Evolutionary conservation across 64 coral and sea anemone species (phyloP).

Genomic region (Montipora sp.): DNA sequence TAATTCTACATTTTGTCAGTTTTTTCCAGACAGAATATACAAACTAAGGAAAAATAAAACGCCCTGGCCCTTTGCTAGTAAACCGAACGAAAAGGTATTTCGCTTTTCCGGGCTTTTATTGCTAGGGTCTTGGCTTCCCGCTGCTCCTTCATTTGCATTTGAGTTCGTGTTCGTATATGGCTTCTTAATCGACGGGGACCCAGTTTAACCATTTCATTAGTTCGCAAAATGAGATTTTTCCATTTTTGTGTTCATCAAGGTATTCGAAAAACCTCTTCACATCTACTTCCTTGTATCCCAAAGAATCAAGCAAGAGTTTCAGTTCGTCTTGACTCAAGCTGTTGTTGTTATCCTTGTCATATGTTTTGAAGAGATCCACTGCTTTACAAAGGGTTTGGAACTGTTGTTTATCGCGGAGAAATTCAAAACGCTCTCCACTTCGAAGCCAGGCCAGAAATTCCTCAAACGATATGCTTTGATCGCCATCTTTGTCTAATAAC

Average conservation of each 20-base stretch:
- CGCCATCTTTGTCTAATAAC: slow-evolving; percentile 63
- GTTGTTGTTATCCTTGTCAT: slow-evolving; percentile 43
- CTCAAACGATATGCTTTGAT: slow-evolving; percentile 52
- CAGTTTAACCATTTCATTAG: slow-evolving; percentile 64
- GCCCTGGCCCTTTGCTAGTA: no score
- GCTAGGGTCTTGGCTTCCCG: background rate
- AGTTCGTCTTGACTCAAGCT: slow-evolving; percentile 40
- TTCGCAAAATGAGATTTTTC: slow-evolving; percentile 61
- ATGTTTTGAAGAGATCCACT: slow-evolving; percentile 59
- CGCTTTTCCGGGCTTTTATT: no score
- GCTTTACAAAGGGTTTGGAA: slow-evolving; percentile 60
- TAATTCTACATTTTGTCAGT: no score
- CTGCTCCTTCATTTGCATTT: background rate
- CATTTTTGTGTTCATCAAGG: slow-evolving; percentile 55
- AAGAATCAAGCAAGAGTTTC: slow-evolving; percentile 14
- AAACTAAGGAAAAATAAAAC: no score
- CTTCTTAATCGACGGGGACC: slow-evolving; percentile 22
- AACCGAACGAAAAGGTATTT: no score
- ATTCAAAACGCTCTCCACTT: slow-evolving; percentile 49
- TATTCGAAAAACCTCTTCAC: slow-evolving; percentile 40
- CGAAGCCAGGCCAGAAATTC: slow-evolving; percentile 63
- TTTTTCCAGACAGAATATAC: no score
- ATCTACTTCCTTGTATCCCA: slow-evolving; percentile 45
- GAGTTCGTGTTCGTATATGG: background rate
- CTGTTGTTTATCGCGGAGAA: background rate